phyloP scores from a whole-genome alignment of 2,113 vertebrate genomes.

The Copsychus sechellarum region DNA sequence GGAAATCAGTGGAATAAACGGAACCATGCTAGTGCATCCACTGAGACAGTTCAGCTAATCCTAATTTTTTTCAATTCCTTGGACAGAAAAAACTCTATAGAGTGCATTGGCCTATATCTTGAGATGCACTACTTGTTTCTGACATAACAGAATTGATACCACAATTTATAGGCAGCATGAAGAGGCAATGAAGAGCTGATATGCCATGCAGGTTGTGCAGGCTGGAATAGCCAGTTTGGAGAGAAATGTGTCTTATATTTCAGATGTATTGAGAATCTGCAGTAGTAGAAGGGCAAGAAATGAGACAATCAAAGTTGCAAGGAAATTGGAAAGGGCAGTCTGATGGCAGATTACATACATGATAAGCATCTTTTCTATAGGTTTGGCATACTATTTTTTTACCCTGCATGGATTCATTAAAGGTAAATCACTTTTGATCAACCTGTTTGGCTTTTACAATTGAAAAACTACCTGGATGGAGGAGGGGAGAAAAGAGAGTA shows the following conservation, averaged over 20 bases:
- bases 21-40: neutral
- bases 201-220: neutral
- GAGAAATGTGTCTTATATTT: neutral
- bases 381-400: neutral
- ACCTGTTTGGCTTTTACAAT: neutral
- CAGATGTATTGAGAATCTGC: neutral
- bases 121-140: neutral
- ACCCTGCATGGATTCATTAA: neutral
- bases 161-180: neutral
- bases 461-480: neutral
- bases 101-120: neutral
- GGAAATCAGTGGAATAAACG: neutral
- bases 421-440: neutral
- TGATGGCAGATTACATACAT: neutral
- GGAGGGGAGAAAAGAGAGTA: neutral
- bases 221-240: neutral
- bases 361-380: neutral
- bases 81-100: neutral
- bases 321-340: neutral
- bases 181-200: neutral
- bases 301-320: neutral
- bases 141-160: neutral
- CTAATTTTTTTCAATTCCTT: neutral
- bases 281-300: neutral
- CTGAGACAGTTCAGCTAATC: neutral